These are phyloP conservation scores for Haemorhous mexicanus DNA, from an alignment of 2,113 vertebrate species.

Conservation along the genomic window DNA sequence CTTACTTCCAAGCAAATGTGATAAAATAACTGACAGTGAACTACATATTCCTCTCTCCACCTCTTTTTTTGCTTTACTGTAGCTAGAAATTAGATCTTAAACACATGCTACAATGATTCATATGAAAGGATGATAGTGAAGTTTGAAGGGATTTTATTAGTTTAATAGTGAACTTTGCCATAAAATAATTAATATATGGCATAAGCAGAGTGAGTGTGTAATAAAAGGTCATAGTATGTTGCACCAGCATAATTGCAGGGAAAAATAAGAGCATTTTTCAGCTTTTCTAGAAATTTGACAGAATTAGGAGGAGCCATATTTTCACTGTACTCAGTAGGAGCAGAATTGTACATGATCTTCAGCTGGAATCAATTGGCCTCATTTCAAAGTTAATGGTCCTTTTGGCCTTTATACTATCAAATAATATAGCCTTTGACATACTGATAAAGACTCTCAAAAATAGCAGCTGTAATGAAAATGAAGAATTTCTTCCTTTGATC, in stretches of 20 bases:
- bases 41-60: not conserved
- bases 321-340: not conserved
- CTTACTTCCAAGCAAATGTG: not conserved
- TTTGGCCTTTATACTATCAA: not conserved
- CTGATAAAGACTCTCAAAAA: not conserved
- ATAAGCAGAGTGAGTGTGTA: not conserved
- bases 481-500: not conserved
- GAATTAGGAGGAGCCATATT: not conserved
- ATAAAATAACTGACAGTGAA: not conserved
- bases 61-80: not conserved
- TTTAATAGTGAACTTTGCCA: not conserved
- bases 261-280: not conserved
- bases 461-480: not conserved
- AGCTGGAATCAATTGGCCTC: not conserved
- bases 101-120: not conserved
- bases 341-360: not conserved
- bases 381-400: not conserved
- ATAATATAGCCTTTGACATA: not conserved
- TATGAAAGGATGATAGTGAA: slow-evolving; percentile 1
- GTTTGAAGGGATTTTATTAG: slow-evolving; percentile 27
- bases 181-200: slow-evolving; percentile 23
- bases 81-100: slow-evolving; percentile 14
- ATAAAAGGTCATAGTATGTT: not conserved
- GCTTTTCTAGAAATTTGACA: not conserved
- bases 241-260: not conserved